Evolutionary conservation across 1,140 invertebrate genomes (phyloP).

Genomic region (Cydia amplana): DNA sequence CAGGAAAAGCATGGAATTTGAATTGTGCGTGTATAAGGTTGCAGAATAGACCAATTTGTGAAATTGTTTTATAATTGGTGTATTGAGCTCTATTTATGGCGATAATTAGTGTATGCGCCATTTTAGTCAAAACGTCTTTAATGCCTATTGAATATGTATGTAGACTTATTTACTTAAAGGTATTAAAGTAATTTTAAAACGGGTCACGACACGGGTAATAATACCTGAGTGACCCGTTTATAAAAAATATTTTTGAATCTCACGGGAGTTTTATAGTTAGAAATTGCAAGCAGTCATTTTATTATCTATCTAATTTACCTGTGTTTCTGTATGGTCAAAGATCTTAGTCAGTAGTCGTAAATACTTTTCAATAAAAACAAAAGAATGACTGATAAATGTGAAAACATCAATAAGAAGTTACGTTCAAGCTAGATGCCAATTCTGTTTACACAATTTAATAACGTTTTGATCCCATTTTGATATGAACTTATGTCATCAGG

Average conservation of each 20-base stretch:
- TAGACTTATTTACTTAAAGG: neutral
- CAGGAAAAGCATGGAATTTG: neutral
- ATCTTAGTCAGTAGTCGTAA: too few species aligned
- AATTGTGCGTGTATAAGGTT: neutral
- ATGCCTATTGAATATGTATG: neutral
- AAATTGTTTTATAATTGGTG: neutral
- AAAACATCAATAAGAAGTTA: neutral
- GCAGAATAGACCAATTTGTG: slow-evolving; percentile 7
- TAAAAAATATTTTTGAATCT: too few species aligned
- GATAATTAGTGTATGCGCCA: neutral
- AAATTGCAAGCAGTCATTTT: too few species aligned
- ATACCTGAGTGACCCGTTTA: too few species aligned
- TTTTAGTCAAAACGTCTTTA: neutral
- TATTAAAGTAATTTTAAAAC: too few species aligned
- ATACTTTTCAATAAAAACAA: neutral
- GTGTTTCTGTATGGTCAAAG: neutral
- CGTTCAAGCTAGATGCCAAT: too few species aligned
- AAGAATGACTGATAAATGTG: neutral
- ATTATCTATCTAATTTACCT: neutral
- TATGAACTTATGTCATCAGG: too few species aligned
- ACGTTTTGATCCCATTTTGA: too few species aligned
- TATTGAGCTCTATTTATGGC: neutral
- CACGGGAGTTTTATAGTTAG: too few species aligned
- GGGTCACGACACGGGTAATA: too few species aligned
- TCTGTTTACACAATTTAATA: too few species aligned